Evolutionary conservation across 1,140 invertebrate species (phyloP), one percentile per base, ranked within the genome.

Genomic region (Temnothorax longispinosus): DNA sequence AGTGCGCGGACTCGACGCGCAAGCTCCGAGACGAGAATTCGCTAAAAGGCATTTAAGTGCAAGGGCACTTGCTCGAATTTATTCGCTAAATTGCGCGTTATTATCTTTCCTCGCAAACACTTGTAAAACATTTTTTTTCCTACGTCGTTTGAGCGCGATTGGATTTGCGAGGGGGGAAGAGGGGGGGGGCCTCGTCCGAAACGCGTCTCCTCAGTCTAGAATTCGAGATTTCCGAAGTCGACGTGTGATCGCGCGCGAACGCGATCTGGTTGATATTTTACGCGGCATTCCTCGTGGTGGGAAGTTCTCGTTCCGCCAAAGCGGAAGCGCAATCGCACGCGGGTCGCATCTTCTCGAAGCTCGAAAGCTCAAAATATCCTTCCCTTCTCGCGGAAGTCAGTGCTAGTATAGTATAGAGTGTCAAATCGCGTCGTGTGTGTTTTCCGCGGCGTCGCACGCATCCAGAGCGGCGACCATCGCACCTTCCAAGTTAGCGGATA

Each of bases 21-120:
- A 44, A 58, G 65, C 69, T n/a, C 44, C 65, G 52, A 44, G 80
- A 82, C 80, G 69, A 74, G 69, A 84, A 84, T 84, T 50, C 54
- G 69, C 80, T 84, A 84, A 84, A 84, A 84, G 80, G 80, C 80
- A 84, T 75, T 84, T 62, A 75, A 75, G 56, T 60, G 80, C 80
- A 84, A 84, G 80, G 80, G 69, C 80, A 84, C 80, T 84, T 84
- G 80, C 80, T 84, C 54, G 18, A 84, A 84, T 84, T 75, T 47
- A 84, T 65, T 71, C 80, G 80, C 69, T 58, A 60, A 56, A 74
- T 21, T 75, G 56, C 54, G 54, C 80, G 32, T 47, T 50, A 58
- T 44, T 54, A n/a, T 60, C 38, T 58, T 72, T 74, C 67, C 41
- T 62, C 69, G 69, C 54, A 50, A 74, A 84, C 80, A 60, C 65